These are phyloP conservation scores for Notamacropus eugenii DNA, from an alignment of 2,797 vertebrate species.

Conservation along the genomic window DNA sequence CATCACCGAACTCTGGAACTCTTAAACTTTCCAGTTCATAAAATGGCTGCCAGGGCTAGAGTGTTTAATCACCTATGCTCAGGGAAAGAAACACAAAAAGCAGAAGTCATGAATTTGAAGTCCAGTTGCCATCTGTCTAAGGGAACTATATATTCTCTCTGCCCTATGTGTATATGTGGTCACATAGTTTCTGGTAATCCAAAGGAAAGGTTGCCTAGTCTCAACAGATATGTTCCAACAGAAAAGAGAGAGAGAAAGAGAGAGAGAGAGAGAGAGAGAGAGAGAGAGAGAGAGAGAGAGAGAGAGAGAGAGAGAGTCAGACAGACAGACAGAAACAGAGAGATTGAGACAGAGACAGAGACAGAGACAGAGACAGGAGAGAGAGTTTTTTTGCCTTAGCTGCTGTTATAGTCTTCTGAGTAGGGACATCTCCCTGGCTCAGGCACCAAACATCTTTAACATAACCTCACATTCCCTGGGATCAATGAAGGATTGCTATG, in stretches of 20 bases:
- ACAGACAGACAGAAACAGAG: no score
- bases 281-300: no score
- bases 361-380: no score
- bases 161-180: background rate
- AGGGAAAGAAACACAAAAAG: background rate
- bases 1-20: background rate
- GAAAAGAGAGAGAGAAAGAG: background rate
- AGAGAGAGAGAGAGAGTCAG: no score
- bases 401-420: background rate
- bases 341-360: no score
- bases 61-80: background rate
- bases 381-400: background rate
- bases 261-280: background rate
- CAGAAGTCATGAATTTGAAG: background rate
- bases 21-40: background rate
- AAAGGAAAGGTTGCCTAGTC: background rate
- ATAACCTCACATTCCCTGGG: background rate
- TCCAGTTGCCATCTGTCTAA: background rate
- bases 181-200: background rate
- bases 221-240: background rate
- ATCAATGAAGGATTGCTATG: background rate
- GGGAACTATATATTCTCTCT: background rate
- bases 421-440: background rate
- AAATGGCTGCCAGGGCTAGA: background rate
- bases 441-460: background rate